Conservation (phyloP, 2,797 vertebrate genomes). For the Alauda arvensis region DNA sequence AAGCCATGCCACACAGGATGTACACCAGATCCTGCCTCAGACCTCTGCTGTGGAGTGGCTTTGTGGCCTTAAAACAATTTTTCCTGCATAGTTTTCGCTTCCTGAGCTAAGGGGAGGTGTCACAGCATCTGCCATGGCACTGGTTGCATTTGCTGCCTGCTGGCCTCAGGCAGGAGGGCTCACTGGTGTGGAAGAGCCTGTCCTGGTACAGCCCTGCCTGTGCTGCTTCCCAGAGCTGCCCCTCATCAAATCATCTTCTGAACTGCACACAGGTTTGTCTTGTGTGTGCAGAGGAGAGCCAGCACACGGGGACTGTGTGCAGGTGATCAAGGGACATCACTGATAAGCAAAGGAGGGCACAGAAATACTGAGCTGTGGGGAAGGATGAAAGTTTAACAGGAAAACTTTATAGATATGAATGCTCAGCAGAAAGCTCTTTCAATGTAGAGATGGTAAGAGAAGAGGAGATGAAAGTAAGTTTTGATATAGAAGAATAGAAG, state of each 20-base stretch:
- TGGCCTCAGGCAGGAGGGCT: background rate
- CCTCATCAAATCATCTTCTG: background rate
- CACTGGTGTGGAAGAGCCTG: rapidly evolving
- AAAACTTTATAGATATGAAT: no score
- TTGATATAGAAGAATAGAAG: no score
- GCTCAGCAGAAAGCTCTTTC: no score
- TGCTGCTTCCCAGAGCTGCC: background rate
- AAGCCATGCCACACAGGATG: rapidly evolving
- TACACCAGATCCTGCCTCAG: background rate
- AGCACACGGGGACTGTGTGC: rapidly evolving
- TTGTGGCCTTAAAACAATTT: background rate
- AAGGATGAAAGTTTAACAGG: no score
- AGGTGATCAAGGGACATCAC: no score
- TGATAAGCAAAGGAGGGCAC: rapidly evolving
- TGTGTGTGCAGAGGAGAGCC: background rate
- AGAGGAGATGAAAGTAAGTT: no score
- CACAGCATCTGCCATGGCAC: background rate
- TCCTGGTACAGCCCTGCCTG: background rate
- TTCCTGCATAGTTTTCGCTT: background rate
- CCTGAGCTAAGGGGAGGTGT: background rate
- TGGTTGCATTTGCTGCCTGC: background rate
- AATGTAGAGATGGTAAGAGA: no score
- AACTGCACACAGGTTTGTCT: background rate
- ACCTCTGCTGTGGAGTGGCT: background rate
- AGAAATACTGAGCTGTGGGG: background rate